Evolutionary conservation across 2,888 invertebrate species (phyloP), one percentile per base, ranked within the genome.

Genomic region (Leuctra nigra): DNA sequence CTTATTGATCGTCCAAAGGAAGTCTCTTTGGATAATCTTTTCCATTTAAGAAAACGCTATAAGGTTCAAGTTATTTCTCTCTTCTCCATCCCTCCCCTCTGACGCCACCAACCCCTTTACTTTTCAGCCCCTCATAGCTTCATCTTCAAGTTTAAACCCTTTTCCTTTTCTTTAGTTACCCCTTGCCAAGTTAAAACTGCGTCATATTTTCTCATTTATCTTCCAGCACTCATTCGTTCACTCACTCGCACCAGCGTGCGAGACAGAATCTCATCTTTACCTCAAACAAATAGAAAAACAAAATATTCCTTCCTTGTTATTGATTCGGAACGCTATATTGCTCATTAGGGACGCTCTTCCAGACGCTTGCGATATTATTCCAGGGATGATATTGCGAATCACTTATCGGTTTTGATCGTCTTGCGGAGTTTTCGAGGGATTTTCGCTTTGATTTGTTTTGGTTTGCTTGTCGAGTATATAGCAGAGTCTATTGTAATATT

Each of bases 21-120:
- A 47, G 38, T 50, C 55, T 48, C 55, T 55, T 55, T 48, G 60
- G 60, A 60, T 60, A 60, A 60, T 60, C 60, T 60, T 60, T 59
- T 57, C 60, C 60, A 60, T 60, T 60, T 60, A 60, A 60, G 57
- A 60, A 57, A 57, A 57, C 53, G 60, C 57, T 41, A 55, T 55
- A 55, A 57, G 55, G 46, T 50, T 50, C 50, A 50, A 50, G 50
- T 50, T 36, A 50, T 56, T 41, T 55, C 52, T 54, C 59, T 54
- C 52, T 56, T 48, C 47, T 53, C 36, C 38, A 23, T 14, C 23
- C 54, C 20, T 29, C 36, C 20, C 46, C 54, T 35, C 46, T 33
- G n/a, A 23, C 22, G n/a, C 50, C 35, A n/a, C 50, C 47, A 47
- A 11, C 47, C 11, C 47, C 33, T 35, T 35, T 44, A n/a, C 44